These are phyloP conservation scores for Hirundo rustica DNA, from an alignment of 2,797 vertebrate genomes.

Conservation along the genomic window DNA sequence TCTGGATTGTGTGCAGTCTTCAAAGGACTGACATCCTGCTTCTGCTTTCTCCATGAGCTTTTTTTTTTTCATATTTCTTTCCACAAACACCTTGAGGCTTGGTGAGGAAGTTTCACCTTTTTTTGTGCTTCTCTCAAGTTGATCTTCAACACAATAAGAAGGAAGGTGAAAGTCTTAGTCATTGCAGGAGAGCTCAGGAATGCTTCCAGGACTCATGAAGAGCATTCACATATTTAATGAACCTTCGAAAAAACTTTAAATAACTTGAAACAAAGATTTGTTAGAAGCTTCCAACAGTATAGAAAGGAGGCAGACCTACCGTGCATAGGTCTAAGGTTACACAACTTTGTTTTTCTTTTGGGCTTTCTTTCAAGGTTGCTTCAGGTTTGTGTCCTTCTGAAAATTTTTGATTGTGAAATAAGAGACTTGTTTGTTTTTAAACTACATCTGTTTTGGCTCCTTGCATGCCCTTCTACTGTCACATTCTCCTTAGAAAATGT, in stretches of 20 bases:
- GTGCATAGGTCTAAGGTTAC: neutral
- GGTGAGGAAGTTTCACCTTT: neutral
- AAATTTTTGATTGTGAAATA: neutral
- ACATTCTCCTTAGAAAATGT: neutral
- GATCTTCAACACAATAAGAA: neutral
- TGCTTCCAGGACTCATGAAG: neutral
- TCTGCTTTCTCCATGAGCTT: neutral
- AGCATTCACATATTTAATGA: neutral
- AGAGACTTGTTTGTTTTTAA: neutral
- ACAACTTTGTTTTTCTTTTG: neutral
- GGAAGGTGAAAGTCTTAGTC: neutral
- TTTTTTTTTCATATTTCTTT: neutral
- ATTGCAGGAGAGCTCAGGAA: neutral
- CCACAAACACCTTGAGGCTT: neutral
- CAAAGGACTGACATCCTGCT: neutral
- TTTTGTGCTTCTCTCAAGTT: neutral
- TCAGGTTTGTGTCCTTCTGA: neutral
- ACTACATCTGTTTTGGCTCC: neutral
- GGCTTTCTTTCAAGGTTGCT: neutral
- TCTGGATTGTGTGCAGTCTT: neutral
- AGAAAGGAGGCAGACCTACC: neutral
- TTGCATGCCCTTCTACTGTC: neutral
- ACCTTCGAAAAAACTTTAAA: neutral
- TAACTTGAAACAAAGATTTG: neutral
- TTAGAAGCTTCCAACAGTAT: neutral